phyloP scores from a whole-genome alignment of 1,140 invertebrate species.

The Gryon sp. region DNA sequence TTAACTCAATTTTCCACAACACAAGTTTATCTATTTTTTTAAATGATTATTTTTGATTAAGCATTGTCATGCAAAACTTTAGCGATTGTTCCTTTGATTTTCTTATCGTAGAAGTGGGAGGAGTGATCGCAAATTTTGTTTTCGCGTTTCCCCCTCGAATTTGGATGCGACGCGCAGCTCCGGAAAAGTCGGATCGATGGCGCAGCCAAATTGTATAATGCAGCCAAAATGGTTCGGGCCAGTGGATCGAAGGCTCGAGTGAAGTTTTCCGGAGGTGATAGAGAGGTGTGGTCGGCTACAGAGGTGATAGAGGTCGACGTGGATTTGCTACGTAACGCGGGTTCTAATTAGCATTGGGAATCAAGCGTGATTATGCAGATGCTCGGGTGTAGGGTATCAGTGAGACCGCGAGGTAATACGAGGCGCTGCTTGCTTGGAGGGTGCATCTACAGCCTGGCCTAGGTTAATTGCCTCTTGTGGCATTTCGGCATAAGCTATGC shows the following conservation, averaged over 20 bases:
- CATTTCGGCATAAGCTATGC: conserved; percentile 71
- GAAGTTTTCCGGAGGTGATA: conserved; percentile 37
- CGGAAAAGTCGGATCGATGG: conserved; percentile 12
- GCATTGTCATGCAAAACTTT: conserved; percentile 10
- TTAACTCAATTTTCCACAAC: conserved; percentile 23
- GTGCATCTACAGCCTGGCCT: conserved; percentile 57
- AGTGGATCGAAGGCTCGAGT: conserved; percentile 9
- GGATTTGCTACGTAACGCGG: conserved; percentile 70
- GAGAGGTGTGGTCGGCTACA: conserved; percentile 53
- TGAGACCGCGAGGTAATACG: conserved; percentile 50
- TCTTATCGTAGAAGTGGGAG: conserved; percentile 17
- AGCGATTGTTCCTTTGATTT: conserved; percentile 54
- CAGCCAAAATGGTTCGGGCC: neutral
- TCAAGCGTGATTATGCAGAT: conserved; percentile 77
- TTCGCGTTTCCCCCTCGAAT: conserved; percentile 17
- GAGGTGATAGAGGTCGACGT: conserved; percentile 70
- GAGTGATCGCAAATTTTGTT: conserved; percentile 1
- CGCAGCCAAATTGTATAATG: neutral
- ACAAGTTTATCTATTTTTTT: conserved; percentile 17
- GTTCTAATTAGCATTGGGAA: conserved; percentile 78
- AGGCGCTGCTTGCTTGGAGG: conserved; percentile 18
- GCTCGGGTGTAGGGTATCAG: conserved; percentile 70
- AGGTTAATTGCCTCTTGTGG: conserved; percentile 78
- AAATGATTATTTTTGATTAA: neutral
- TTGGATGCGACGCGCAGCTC: neutral